A percentile compares a stretch with the other conserved stretches of the same genome.
These are phyloP conservation scores for Paratilapia polleni DNA, from an alignment of 2,113 vertebrate genomes.

Conservation along the genomic window DNA sequence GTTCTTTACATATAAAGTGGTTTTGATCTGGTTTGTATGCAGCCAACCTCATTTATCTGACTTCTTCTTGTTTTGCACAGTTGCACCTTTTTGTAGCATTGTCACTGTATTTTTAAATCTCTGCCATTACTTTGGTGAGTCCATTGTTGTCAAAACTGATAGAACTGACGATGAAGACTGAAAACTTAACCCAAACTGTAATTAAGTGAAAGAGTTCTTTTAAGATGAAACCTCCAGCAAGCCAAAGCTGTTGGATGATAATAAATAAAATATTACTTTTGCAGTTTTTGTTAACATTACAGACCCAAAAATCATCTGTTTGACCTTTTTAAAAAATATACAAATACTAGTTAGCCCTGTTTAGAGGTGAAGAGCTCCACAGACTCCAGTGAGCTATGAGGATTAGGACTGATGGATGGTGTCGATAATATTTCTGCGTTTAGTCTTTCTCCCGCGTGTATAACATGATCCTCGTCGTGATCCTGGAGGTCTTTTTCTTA, in stretches of 20 bases:
- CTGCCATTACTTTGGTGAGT: background rate
- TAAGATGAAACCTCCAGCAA: background rate
- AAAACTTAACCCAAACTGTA: too few species aligned
- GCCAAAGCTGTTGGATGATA: background rate
- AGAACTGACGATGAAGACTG: too few species aligned
- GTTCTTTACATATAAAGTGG: background rate
- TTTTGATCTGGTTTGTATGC: background rate
- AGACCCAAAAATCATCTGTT: background rate
- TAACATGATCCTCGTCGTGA: slow-evolving; percentile 56
- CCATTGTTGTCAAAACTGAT: background rate
- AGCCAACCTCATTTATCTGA: background rate
- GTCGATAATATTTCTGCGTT: slow-evolving; percentile 14
- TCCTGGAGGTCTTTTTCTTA: slow-evolving; percentile 62
- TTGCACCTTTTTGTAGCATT: background rate
- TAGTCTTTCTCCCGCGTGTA: slow-evolving; percentile 27
- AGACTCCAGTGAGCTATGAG: background rate
- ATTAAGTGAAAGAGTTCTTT: too few species aligned
- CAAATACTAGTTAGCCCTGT: background rate
- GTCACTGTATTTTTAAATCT: background rate
- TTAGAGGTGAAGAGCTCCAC: background rate
- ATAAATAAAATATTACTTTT: too few species aligned
- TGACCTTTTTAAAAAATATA: background rate
- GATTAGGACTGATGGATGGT: slow-evolving; percentile 27
- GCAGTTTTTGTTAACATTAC: background rate
- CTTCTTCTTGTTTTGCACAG: background rate